Base-by-base conservation (phyloP, 2,113 vertebrate species). In the Podarcis cretensis region DNA sequence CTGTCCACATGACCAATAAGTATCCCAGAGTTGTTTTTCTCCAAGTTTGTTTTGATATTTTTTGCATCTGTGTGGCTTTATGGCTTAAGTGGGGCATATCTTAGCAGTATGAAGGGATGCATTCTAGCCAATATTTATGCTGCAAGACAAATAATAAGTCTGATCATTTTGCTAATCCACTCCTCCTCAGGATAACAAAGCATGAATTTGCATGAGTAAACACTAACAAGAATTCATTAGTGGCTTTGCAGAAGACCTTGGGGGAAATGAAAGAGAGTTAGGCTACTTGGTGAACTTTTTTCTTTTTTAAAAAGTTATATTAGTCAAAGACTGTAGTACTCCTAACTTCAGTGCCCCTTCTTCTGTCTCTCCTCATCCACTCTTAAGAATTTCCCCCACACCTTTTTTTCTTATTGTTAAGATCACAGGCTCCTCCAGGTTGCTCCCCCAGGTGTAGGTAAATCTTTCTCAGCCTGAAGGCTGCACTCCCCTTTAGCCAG, bases 181-280 rank as follows among this genome's bases (percentile, higher is more conserved):
- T 59, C 91, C 95, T 96, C 85, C 2, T 88, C 87, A 94, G 94
- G 87, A 94, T 90, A 92, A 87, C 93, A 93, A 90, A 95, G 93
- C 87, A 89, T 92, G 89, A 94, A 93, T 96, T 95, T 95, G 88
- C 92, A 93, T 94, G 88, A 91, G 77, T 92, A 90, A 92, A 93
- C 93, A 91, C 95, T 90, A 91, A 94, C 95, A 93, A 92, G 94
- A 95, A 91, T 96, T 96, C 95, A 92, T 96, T 95, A 95, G 85
- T 65, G 92, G 91, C 86, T 77, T 91, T 20, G n/a, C 87, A 89
- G 93, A n/a, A 91, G 84, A 91, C 90, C 75, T 92, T 89, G 7
- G 54, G 73, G 68, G 89, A 65, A 88, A 12, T 37, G 3, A 37
- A 91, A 54, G 21, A 73, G n/a, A 21, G n/a, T 27, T 4, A 12